Conservation (phyloP, 2,797 vertebrate species). For the Orientallactaga sibirica region DNA sequence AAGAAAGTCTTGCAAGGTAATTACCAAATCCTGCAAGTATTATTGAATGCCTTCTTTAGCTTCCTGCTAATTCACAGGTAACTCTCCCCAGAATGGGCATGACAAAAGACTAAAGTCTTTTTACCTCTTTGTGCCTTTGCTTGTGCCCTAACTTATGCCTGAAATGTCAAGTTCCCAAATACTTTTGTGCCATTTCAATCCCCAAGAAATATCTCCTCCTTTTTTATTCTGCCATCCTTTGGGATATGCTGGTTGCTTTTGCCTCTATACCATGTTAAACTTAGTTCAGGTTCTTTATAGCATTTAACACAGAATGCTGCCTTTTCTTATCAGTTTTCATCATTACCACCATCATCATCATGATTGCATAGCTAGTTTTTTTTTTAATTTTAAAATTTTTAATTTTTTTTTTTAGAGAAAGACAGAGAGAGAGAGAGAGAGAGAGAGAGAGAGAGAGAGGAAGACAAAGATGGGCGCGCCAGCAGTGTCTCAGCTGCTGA, state of each 20-base stretch:
- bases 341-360: background rate
- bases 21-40: background rate
- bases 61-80: background rate
- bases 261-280: background rate
- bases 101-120: background rate
- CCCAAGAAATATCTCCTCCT: background rate
- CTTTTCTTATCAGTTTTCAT: no score
- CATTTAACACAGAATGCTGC: background rate
- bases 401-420: no score
- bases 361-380: background rate
- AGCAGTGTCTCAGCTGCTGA: no score
- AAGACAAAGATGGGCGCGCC: no score
- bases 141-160: background rate
- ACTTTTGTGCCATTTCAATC: background rate
- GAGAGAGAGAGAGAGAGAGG: no score
- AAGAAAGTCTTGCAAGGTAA: background rate
- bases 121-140: background rate
- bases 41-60: background rate
- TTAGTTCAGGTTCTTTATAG: background rate
- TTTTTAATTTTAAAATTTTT: no score
- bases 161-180: background rate
- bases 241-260: background rate
- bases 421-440: no score
- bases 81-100: background rate
- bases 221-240: background rate